Conservation (phyloP, 1,140 invertebrate species). For the Leptinotarsa undecemlineata region DNA sequence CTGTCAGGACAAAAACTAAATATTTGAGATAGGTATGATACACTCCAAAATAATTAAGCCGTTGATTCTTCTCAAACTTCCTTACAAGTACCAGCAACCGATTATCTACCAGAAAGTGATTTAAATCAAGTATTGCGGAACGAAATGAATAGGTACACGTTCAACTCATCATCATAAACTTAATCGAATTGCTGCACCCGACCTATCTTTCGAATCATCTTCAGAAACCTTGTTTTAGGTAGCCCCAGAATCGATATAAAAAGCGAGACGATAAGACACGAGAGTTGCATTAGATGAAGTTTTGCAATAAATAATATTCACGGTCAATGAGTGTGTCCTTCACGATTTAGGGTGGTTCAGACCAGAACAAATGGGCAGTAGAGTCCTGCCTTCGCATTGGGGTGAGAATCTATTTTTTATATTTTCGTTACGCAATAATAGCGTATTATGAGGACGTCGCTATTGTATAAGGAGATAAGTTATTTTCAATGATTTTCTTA, state of each 20-base stretch:
- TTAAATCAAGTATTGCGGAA: too few relatives aligned
- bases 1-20: too few relatives aligned
- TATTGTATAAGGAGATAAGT: neutral
- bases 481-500: neutral
- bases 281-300: constrained; percentile 3
- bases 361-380: neutral
- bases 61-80: too few relatives aligned
- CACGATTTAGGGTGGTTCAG: neutral
- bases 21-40: too few relatives aligned
- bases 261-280: neutral
- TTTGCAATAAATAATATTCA: neutral
- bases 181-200: too few relatives aligned
- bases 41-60: too few relatives aligned
- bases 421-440: constrained; percentile 1
- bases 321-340: constrained; percentile 7
- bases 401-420: constrained; percentile 8
- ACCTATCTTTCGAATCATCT: too few relatives aligned
- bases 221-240: too few relatives aligned
- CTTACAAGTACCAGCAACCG: too few relatives aligned
- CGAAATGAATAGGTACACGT: too few relatives aligned
- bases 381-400: neutral
- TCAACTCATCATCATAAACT: too few relatives aligned
- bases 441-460: neutral
- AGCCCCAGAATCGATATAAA: neutral
- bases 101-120: too few relatives aligned